Percentiles rank a stretch among this genome's conserved stretches.
These are phyloP conservation scores for Campoletis sonorensis DNA, from an alignment of 1,140 invertebrate genomes.

Conservation along the genomic window DNA sequence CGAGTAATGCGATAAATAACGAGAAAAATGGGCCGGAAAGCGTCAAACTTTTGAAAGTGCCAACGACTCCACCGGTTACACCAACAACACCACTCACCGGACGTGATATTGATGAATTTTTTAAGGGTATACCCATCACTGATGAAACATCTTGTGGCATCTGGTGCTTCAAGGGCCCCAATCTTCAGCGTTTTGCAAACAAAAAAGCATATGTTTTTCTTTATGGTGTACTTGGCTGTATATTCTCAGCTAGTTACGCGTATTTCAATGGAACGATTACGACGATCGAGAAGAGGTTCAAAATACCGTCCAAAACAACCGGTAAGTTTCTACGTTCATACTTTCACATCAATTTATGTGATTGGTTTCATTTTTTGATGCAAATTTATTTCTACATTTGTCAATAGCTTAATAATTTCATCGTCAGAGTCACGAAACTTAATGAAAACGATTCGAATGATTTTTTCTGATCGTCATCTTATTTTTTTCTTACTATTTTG, in stretches of 20 bases:
- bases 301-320: constrained; percentile 85
- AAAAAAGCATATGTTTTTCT: constrained; percentile 86
- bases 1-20: constrained; percentile 58
- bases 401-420: no score
- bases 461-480: no score
- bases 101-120: constrained; percentile 76
- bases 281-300: constrained; percentile 88
- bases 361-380: no score
- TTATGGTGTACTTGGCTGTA: constrained; percentile 84
- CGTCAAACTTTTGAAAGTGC: constrained; percentile 65
- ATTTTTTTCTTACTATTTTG: no score
- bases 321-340: constrained; percentile 73
- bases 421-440: no score
- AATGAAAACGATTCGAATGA: no score
- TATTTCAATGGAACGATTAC: constrained; percentile 88
- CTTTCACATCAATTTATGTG: no score
- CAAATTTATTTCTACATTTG: not conserved
- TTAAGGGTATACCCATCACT: constrained; percentile 76
- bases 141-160: constrained; percentile 82
- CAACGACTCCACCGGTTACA: constrained; percentile 62
- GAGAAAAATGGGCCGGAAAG: constrained; percentile 70
- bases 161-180: constrained; percentile 78
- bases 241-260: constrained; percentile 85
- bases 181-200: constrained; percentile 83
- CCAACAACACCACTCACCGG: constrained; percentile 64